These are phyloP conservation scores for Bombus balteatus DNA, from an alignment of 1,140 invertebrate species.

Conservation along the genomic window DNA sequence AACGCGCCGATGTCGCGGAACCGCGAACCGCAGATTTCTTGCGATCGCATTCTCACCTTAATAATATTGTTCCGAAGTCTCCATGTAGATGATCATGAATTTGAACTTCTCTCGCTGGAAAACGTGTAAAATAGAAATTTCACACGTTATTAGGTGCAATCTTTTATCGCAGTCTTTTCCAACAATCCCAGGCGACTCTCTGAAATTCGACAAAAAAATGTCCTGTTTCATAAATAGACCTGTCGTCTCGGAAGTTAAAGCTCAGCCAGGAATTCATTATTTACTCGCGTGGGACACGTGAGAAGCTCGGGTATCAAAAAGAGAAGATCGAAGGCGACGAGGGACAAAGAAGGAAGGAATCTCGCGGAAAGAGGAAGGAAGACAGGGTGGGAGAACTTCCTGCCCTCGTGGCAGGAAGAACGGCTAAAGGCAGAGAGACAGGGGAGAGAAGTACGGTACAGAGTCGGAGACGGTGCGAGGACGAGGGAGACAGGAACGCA, in stretches of 20 bases:
- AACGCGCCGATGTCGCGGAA: slow-evolving; percentile 63
- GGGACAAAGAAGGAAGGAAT: background rate
- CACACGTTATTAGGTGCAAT: no score
- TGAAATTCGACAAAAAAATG: background rate
- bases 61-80: background rate
- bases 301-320: background rate
- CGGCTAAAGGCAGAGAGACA: background rate
- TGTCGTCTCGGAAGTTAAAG: slow-evolving; percentile 19
- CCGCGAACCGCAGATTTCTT: slow-evolving; percentile 30
- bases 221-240: no score
- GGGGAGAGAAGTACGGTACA: no score
- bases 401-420: slow-evolving; percentile 4
- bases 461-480: background rate
- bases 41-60: slow-evolving; percentile 27
- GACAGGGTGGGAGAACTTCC: background rate
- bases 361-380: slow-evolving; percentile 2
- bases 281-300: slow-evolving; percentile 11
- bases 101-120: no score
- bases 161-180: no score
- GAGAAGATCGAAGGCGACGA: slow-evolving; percentile 1
- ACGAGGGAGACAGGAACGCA: slow-evolving; percentile 7
- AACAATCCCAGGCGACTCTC: no score
- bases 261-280: slow-evolving; percentile 24
- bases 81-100: background rate
- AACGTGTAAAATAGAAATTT: no score